Base-by-base conservation (phyloP, 2,888 invertebrate genomes). In the Serrognathus titanus region DNA sequence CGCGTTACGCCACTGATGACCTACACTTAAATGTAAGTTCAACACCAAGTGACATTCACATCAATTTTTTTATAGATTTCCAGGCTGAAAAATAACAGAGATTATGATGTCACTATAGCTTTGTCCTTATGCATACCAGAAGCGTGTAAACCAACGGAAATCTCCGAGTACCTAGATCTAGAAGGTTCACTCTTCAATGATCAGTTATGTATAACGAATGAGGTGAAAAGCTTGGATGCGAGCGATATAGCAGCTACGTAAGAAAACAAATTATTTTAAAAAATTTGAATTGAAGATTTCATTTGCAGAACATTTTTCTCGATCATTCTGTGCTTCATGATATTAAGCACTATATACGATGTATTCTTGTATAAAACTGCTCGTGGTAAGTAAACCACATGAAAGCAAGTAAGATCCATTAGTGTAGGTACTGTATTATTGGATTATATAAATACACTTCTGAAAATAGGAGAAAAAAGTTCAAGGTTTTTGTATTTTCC, bases 81-180 rank as follows among this genome's bases (percentile, higher is more conserved):
- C 7, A 31, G 24, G 7, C 7, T 31, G 7, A 31, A 31, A 31
- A 31, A 31, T 31, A 31, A 7, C 24, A 31, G 24, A 7, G 12
- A 43, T 7, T 7, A 20, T 10, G 1, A 4, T 39, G 7, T 43
- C 13, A 11, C 9, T 16, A 11, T 56, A 20, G 2, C 40, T 4
- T 41, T 52, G 16, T 52, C 59, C 6, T 10, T 59, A 5, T 59
- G 59, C 43, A 37, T 59, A 13, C 59, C 59, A 10, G 49, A 53
- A 40, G 52, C 53, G 16, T 59, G 59, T 41, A 40, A 12, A 12
- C 53, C 59, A 37, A 12, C 36, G 4, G 58, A 58, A 54, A 11
- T 43, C 12, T 12, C 36, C n/a, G 51, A 54, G 13, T 54, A 37
- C 24, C 41, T 57, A 2, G 20, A 43, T 5, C 1, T 43, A n/a